Conservation (phyloP, 2,888 invertebrate species). For the Pseudolycoriella hygida region DNA sequence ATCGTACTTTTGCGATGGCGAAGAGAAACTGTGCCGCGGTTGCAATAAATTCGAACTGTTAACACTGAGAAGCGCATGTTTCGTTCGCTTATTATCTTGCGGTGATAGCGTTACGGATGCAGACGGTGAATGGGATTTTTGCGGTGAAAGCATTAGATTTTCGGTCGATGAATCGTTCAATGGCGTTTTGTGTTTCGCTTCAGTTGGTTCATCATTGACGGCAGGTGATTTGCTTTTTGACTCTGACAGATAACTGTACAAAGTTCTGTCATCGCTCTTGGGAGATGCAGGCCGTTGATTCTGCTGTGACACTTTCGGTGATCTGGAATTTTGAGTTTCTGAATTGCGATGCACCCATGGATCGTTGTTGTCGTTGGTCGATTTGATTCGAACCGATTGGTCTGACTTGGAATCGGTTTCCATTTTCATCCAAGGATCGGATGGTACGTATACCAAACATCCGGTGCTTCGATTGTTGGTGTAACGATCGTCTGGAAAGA, state of each 20-base stretch:
- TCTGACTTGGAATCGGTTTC: constrained; percentile 11
- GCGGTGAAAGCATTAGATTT: background rate
- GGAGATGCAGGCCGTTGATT: background rate
- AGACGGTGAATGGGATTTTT: constrained; percentile 5
- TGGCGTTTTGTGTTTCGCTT: background rate
- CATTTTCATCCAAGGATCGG: constrained; percentile 28
- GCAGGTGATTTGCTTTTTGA: background rate
- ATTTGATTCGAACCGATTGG: background rate
- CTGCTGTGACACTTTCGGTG: background rate
- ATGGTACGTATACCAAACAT: constrained; percentile 22
- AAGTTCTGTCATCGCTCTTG: background rate
- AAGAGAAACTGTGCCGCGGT: constrained; percentile 25
- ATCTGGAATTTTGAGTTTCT: background rate
- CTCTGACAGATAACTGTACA: background rate
- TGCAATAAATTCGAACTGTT: constrained; percentile 19
- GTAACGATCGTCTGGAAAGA: constrained; percentile 14
- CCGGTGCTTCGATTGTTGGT: constrained; percentile 21
- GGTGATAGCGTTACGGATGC: background rate
- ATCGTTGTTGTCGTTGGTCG: constrained; percentile 13
- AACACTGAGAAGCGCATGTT: constrained; percentile 14
- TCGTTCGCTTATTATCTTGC: background rate
- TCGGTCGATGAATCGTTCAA: background rate
- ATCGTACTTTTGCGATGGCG: constrained; percentile 16
- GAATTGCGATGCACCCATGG: constrained; percentile 21
- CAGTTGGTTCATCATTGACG: no score